Evolutionary conservation across 2,888 invertebrate species (phyloP), one percentile per base, ranked within the genome.

Genomic region (Nymphalis c-album): DNA sequence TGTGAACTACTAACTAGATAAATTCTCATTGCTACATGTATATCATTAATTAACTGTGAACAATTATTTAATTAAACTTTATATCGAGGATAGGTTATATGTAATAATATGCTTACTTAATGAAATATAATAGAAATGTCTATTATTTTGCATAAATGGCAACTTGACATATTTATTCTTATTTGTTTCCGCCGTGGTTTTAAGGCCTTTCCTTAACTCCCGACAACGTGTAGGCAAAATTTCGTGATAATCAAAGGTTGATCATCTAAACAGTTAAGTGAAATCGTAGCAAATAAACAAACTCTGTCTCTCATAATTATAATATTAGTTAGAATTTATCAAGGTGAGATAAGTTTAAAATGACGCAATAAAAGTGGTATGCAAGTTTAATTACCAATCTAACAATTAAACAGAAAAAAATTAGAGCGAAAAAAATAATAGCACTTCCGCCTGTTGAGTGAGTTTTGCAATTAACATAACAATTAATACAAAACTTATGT

Each of bases 381-480:
- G 40, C 53, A 53, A 53, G 10, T 48, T 64, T 35, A 40, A 57
- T 57, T 57, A 18, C 35, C 58, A 50, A 45, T 35, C 50, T 35
- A 51, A 17, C 63, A 58, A 35, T 63, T 64, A 48, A 58, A 64
- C 40, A 45, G 26, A 47, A 60, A 45, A n/a, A 45, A 47, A 66
- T 45, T 60, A 66, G 69, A 69, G 55, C 66, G 69, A 60, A 69
- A 69, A 60, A 53, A 53, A 46, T 48, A 47, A 26, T 47, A 60
- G 17, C 18, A 57, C 40, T 18, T 57, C 57, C 60, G 31, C 59
- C 22, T 35, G 7, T 35, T 40, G 22, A 22, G 40, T 59, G 2
- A 4, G n/a, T 60, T 47, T 47, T 16, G 17, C 60, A 60, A 47
- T 60, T 22, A 45, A 46, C 13, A 40, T 40, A 40, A 35, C 7